phyloP scores from a whole-genome alignment of 1,140 invertebrate genomes.

The Drosophila rhopaloa region DNA sequence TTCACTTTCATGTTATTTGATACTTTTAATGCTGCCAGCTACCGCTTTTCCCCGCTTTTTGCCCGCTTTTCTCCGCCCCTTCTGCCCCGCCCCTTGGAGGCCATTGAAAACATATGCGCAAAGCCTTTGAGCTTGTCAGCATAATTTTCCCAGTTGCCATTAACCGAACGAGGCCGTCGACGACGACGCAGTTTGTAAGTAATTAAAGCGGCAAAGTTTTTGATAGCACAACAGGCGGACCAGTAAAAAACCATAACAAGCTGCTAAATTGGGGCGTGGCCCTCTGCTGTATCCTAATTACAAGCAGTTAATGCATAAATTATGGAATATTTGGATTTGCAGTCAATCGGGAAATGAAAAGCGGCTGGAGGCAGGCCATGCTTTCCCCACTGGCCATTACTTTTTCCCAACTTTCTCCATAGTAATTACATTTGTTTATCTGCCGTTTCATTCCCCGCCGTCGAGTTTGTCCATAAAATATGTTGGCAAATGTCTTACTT shows the following conservation, averaged over 20 bases:
- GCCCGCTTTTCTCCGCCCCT: background rate
- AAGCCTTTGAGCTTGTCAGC: constrained; percentile 64
- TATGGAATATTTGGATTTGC: constrained; percentile 39
- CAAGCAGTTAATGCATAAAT: constrained; percentile 46
- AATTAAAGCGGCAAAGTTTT: constrained; percentile 76
- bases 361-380: background rate
- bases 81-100: constrained; percentile 23
- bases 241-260: constrained; percentile 46
- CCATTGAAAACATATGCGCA: constrained; percentile 77
- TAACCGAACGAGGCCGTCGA: constrained; percentile 25
- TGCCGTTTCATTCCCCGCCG: background rate
- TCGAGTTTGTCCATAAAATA: constrained; percentile 61
- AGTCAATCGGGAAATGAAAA: constrained; percentile 41
- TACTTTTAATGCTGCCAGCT: constrained; percentile 57
- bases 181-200: constrained; percentile 55
- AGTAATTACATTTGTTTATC: constrained; percentile 74
- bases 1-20: constrained; percentile 80
- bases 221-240: constrained; percentile 64
- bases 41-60: background rate
- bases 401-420: constrained; percentile 26
- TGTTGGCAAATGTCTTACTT: constrained; percentile 67
- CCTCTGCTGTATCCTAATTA: constrained; percentile 32
- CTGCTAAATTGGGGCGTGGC: constrained; percentile 52
- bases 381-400: background rate
- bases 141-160: constrained; percentile 38